Percentiles rank a stretch among this genome's conserved stretches.
Conservation (phyloP, 2,888 invertebrate species). For the Melolontha melolontha region DNA sequence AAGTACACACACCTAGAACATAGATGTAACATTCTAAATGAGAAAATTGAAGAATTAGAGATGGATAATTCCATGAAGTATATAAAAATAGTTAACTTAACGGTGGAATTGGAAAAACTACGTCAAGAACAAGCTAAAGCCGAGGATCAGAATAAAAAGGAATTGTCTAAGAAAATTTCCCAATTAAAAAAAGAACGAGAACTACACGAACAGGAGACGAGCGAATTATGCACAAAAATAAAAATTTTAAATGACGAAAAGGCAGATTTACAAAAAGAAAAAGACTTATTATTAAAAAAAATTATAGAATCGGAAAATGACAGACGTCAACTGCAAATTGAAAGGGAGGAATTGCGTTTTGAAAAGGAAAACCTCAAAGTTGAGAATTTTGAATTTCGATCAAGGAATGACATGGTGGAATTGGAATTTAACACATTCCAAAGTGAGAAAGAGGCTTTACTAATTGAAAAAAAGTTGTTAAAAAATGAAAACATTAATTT, state of each 20-base stretch:
- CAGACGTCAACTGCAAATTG: neutral
- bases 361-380: constrained; percentile 17
- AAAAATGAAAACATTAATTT: constrained; percentile 11
- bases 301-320: constrained; percentile 21
- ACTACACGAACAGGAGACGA: constrained; percentile 11
- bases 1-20: constrained; percentile 20
- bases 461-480: constrained; percentile 19
- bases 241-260: constrained; percentile 18
- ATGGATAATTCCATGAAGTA: constrained; percentile 37
- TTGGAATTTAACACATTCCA: constrained; percentile 9
- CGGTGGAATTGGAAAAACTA: constrained; percentile 33
- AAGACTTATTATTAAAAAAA: constrained; percentile 22
- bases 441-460: constrained; percentile 9
- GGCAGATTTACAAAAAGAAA: constrained; percentile 10
- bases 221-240: constrained; percentile 5
- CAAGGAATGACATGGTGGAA: constrained; percentile 5
- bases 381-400: constrained; percentile 15
- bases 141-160: constrained; percentile 19
- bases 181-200: constrained; percentile 26
- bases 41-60: constrained; percentile 25
- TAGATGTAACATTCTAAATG: constrained; percentile 2
- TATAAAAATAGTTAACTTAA: constrained; percentile 35
- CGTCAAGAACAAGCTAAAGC: constrained; percentile 12
- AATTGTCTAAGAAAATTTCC: constrained; percentile 13
- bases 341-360: constrained; percentile 16